Base-by-base conservation (phyloP, 2,797 vertebrate genomes). In the Columba guinea region DNA sequence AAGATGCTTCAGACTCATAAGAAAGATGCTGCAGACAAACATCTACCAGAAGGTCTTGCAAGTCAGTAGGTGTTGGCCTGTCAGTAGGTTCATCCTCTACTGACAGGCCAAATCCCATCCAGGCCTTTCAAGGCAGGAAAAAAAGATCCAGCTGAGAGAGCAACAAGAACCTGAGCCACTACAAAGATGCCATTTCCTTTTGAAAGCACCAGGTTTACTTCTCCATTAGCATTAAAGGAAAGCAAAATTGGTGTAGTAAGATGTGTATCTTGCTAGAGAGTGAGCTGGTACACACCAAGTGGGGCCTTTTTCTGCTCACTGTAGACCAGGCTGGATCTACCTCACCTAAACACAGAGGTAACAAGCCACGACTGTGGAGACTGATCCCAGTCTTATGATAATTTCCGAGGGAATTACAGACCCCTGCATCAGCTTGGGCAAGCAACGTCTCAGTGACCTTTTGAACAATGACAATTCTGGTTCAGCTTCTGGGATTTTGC, bases 341-440 rank as follows among this genome's bases (percentile, higher is more conserved):
- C 16, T 64, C 8, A 13, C 18, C 26, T 55, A 64, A 60, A 56
- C 30, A 21, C 0, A 1, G 23, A 37, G 5, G 3, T 68, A 35
- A 34, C 1, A 7, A 27, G 10, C 20, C 51, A 13, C 1, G 3
- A 1, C 7, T 65, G 23, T n/a, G 52, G 27, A 9, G 34, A 32
- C 8, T 35, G 39, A 41, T 76, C 27, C 5, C 75, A 30, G 10
- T 41, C 65, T 74, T 64, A 9, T 0, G 1, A 24, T 13, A 11
- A 46, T 62, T 64, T 19, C 49, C n/a, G 26, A 11, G 35, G 4
- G 13, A 8, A 21, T 83, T 16, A 15, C 44, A 74, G 20, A 15
- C 53, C 12, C 26, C 16, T 74, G 24, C 8, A 3, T n/a, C 48
- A 10, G 2, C 44, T 70, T 0, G 0, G 27, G 7, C 26, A 58